Evolutionary conservation across 2,888 invertebrate species (phyloP).

Genomic region (Slavum lentiscoides): DNA sequence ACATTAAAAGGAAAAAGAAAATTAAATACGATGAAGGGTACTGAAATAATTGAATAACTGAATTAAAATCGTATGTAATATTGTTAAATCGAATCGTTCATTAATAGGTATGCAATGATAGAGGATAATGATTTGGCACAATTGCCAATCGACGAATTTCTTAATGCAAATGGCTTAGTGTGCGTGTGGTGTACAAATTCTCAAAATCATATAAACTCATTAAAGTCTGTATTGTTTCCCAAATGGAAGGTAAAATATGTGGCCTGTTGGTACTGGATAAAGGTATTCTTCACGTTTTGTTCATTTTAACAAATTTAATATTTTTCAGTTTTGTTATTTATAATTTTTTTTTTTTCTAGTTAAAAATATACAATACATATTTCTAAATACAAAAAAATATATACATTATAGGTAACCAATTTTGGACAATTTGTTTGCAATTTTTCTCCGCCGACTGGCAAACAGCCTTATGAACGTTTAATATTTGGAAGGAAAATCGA

Average conservation of each 20-base stretch:
- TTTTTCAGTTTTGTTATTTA: no score
- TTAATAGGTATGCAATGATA: constrained; percentile 76
- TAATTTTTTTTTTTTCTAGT: no score
- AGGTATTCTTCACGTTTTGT: constrained; percentile 61
- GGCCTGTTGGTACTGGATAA: constrained; percentile 86
- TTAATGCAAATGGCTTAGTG: constrained; percentile 70
- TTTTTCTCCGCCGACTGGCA: constrained; percentile 69
- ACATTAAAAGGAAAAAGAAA: constrained; percentile 77
- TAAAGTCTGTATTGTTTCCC: constrained; percentile 75
- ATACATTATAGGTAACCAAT: constrained; percentile 66
- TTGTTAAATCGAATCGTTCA: constrained; percentile 10
- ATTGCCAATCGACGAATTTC: constrained; percentile 71
- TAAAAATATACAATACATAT: not conserved
- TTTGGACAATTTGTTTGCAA: constrained; percentile 70
- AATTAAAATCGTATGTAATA: not conserved
- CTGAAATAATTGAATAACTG: constrained; percentile 51
- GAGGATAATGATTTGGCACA: constrained; percentile 72
- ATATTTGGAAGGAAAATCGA: constrained; percentile 65
- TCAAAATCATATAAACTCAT: constrained; percentile 68
- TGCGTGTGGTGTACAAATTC: constrained; percentile 94
- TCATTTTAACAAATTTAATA: no score
- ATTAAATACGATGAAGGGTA: constrained; percentile 68
- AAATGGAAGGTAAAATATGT: constrained; percentile 74
- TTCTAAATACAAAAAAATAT: not conserved
- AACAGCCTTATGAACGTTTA: constrained; percentile 87